A percentile compares a stretch with the other conserved stretches of the same genome.
These are phyloP conservation scores for Conomelus anceps DNA, from an alignment of 2,888 invertebrate species.

Conservation along the genomic window DNA sequence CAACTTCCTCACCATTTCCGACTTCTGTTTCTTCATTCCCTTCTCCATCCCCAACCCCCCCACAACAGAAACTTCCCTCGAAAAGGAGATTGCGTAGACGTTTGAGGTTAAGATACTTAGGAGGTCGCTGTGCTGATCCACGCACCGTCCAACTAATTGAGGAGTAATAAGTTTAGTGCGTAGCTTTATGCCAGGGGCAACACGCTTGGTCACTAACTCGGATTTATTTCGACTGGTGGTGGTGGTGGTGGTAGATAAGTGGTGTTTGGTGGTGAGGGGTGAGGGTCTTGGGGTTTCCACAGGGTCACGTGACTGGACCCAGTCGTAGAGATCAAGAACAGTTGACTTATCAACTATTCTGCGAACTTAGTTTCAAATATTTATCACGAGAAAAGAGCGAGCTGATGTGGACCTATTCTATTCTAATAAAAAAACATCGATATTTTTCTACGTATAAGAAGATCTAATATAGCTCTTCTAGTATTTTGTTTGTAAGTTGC, in stretches of 20 bases:
- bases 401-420: too few species aligned
- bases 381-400: too few species aligned
- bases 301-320: background rate
- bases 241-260: background rate
- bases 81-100: background rate
- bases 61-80: background rate
- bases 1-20: too few species aligned
- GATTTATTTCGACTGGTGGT: background rate
- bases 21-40: too few species aligned
- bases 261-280: background rate
- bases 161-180: background rate
- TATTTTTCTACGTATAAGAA: too few species aligned
- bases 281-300: background rate
- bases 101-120: background rate
- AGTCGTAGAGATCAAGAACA: background rate
- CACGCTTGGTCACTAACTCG: background rate
- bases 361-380: background rate
- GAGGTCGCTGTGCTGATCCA: background rate
- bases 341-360: background rate
- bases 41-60: too few species aligned
- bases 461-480: too few species aligned
- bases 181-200: background rate
- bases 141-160: background rate
- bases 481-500: too few species aligned
- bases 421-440: too few species aligned